phyloP scores from a whole-genome alignment of 92 coral and sea anemone species.

The Nematostella vectensis region DNA sequence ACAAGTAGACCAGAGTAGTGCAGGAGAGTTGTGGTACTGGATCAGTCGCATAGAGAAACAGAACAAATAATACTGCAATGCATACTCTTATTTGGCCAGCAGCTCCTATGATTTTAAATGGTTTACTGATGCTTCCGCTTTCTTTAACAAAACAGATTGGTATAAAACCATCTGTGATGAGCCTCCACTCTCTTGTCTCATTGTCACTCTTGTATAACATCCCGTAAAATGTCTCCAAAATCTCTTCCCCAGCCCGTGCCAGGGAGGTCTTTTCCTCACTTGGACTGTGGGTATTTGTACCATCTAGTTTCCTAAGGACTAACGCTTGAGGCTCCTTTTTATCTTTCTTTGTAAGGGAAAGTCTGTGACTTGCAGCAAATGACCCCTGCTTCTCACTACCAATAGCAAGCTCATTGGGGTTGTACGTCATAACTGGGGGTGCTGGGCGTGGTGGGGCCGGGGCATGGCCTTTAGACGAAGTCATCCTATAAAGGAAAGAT shows the following conservation, averaged over 20 bases:
- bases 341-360: constrained; percentile 34
- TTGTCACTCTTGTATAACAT: constrained; percentile 55
- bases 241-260: constrained; percentile 49
- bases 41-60: neutral
- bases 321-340: constrained; percentile 59
- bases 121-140: constrained; percentile 80
- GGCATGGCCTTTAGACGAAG: constrained; percentile 19
- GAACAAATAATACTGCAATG: neutral
- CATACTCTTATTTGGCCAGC: constrained; percentile 55
- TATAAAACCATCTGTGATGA: constrained; percentile 62
- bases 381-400: constrained; percentile 28
- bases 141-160: constrained; percentile 87
- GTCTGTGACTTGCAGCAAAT: constrained; percentile 32
- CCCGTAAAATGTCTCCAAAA: constrained; percentile 67
- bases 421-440: constrained; percentile 33
- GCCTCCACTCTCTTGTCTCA: constrained; percentile 62
- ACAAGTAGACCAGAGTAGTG: no score
- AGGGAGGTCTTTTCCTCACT: constrained; percentile 37
- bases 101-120: constrained; percentile 83
- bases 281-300: constrained; percentile 12
- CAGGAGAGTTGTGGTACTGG: no score
- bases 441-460: constrained; percentile 59
- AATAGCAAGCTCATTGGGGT: constrained; percentile 36
- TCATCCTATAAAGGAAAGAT: constrained; percentile 23
- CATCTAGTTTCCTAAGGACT: constrained; percentile 36